Evolutionary conservation across 2,797 vertebrate species (phyloP).

Genomic region (Typhlichthys subterraneus): DNA sequence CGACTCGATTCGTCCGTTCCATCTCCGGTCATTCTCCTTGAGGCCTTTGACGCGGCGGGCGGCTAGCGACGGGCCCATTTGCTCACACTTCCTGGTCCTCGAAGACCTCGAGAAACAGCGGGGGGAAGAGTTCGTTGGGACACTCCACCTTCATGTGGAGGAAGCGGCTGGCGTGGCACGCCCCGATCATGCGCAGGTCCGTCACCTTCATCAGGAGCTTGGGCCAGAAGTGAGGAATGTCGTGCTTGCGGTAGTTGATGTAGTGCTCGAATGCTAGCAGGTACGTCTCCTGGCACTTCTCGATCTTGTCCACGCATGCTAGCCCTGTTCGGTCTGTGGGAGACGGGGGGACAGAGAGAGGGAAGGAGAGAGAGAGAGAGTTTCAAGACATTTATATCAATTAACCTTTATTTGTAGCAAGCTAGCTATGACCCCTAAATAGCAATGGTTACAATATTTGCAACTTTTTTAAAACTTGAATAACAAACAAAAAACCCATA

Average conservation of each 20-base stretch:
- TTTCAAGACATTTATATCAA: background rate
- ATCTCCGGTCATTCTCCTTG: conserved; percentile 28
- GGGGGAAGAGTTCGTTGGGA: conserved; percentile 94
- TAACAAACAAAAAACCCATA: too few species aligned
- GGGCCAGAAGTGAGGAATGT: conserved; percentile 98
- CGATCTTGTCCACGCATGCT: conserved; percentile 90
- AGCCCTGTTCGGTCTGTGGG: conserved; percentile 88
- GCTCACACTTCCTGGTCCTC: conserved; percentile 92
- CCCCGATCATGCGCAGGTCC: conserved; percentile 95
- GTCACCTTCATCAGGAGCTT: conserved; percentile 99
- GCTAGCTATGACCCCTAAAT: too few species aligned
- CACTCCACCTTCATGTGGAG: conserved; percentile 98
- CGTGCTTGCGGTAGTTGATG: conserved; percentile 98
- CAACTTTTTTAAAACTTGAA: too few species aligned
- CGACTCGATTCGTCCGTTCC: conserved; percentile 22
- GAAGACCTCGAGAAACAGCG: conserved; percentile 93
- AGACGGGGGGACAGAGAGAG: conserved; percentile 41
- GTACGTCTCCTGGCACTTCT: conserved; percentile 94
- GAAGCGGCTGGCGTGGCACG: conserved; percentile 96
- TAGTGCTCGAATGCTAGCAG: conserved; percentile 97
- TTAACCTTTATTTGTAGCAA: too few species aligned
- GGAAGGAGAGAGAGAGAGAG: conserved; percentile 16
- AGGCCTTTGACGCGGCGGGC: background rate
- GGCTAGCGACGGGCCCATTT: conserved; percentile 4
- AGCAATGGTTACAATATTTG: too few species aligned